phyloP scores from a whole-genome alignment of 2,888 invertebrate species.

The Apodemia zela region DNA sequence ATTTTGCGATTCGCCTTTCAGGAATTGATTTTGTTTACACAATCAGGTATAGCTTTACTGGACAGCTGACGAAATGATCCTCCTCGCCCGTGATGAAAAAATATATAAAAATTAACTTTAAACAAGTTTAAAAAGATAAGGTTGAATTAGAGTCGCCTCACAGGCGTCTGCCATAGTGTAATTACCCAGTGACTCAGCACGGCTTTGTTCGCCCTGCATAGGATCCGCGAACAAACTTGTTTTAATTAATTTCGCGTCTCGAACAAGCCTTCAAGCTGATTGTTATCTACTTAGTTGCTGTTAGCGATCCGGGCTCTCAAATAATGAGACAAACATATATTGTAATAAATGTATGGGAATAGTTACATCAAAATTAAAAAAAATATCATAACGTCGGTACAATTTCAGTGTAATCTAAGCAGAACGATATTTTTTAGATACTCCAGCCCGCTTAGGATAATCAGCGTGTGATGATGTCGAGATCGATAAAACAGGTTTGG shows the following conservation, averaged over 20 bases:
- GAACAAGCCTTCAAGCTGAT: conserved; percentile 76
- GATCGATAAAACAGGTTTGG: no score
- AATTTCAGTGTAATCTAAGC: no score
- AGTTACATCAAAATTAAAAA: no score
- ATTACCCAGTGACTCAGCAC: conserved; percentile 78
- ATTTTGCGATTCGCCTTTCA: no score
- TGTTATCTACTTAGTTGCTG: conserved; percentile 79
- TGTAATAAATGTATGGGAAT: conserved; percentile 45
- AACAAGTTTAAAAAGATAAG: conserved; percentile 47
- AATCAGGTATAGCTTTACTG: no score
- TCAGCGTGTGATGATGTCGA: no score
- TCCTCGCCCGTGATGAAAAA: background rate
- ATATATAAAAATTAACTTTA: conserved; percentile 12
- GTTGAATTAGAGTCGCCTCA: conserved; percentile 66
- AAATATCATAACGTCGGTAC: no score
- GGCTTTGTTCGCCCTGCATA: conserved; percentile 77
- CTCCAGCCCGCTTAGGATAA: no score
- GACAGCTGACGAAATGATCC: background rate
- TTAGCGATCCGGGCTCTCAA: conserved; percentile 70
- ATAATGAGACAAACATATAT: conserved; percentile 70
- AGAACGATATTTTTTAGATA: no score
- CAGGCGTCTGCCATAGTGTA: conserved; percentile 64
- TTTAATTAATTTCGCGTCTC: conserved; percentile 81
- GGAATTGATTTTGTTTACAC: no score
- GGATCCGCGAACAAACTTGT: conserved; percentile 80